Base-by-base conservation (phyloP, 2,113 vertebrate genomes). In the Gobiocypris rarus region DNA sequence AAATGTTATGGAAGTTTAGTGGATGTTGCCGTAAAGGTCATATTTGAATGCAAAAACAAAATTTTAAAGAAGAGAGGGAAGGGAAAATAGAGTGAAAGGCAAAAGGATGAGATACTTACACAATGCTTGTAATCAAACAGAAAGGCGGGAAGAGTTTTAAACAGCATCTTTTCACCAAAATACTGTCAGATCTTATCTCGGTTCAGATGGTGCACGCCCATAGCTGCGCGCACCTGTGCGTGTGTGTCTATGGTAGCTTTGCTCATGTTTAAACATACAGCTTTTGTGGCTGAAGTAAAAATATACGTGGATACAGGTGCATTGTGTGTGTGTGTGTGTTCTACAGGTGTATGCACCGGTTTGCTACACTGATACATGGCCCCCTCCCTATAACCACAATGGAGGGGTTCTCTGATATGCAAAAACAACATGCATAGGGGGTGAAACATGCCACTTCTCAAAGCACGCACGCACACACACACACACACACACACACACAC, bases 61-160 rank as follows among this genome's bases (percentile, higher is more conserved):
- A 41, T n/a, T 45, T 74, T 26, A 15, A 26, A 74, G 41, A n/a
- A 74, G 10, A 9, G 1, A 22, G 22, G 17, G 34, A 50, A 59
- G 8, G 31, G 8, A 15, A 50, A 52, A 65, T n/a, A 54, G 15
- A 80, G 75, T 26, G 15, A 22, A 43, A 15, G 59, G 13, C 17
- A 84, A 86, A 91, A 90, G 91, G 81, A 90, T 67, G 89, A 26
- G 59, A 82, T 73, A 54, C 34, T 75, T 84, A 59, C 83, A 84
- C 76, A 81, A 75, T 43, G 9, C 80, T 38, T 83, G 75, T 81
- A 75, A 85, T 84, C 24, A 85, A 81, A 89, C 80, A 69, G 50
- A 67, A 80, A 50, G n/a, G 58, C 58, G 34, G 67, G 5, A 28
- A 52, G 45, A 67, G 22, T 70, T 83, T 54, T 83, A 78, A 85